Percentiles rank a stretch among this genome's conserved stretches.
Evolutionary conservation across 2,797 vertebrate species (phyloP).

Genomic region (Strix occidentalis): DNA sequence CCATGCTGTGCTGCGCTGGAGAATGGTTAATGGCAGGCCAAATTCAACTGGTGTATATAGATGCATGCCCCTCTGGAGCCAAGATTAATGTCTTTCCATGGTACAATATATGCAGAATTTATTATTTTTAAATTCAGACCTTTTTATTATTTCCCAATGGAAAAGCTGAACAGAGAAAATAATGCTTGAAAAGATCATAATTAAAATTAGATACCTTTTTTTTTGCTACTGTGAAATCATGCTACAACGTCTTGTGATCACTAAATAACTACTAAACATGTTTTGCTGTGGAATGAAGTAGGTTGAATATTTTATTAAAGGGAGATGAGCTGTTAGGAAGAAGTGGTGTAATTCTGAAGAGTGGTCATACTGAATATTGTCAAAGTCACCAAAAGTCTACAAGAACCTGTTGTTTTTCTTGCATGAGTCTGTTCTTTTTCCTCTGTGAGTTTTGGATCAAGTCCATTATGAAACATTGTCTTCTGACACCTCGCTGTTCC

Average conservation of each 20-base stretch:
- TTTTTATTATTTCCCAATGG: background rate
- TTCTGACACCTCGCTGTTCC: background rate
- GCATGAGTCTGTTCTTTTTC: background rate
- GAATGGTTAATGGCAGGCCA: background rate
- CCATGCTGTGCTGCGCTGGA: background rate
- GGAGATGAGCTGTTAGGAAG: background rate
- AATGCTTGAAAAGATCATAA: background rate
- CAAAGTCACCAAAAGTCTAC: background rate
- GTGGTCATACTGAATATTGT: background rate
- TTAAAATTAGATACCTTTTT: background rate
- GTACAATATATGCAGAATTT: background rate
- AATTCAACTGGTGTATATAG: background rate
- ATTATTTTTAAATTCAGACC: background rate
- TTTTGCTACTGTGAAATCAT: background rate
- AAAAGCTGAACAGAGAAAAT: background rate
- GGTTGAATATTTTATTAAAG: background rate
- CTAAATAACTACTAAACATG: background rate
- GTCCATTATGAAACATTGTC: background rate
- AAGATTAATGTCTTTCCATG: background rate
- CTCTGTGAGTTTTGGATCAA: background rate
- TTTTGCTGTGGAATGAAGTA: background rate
- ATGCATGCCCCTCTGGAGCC: background rate
- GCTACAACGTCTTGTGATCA: background rate
- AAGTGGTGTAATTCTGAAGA: background rate
- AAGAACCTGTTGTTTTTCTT: background rate